phyloP scores from a whole-genome alignment of 1,140 invertebrate genomes.

The Papilio xuthus region DNA sequence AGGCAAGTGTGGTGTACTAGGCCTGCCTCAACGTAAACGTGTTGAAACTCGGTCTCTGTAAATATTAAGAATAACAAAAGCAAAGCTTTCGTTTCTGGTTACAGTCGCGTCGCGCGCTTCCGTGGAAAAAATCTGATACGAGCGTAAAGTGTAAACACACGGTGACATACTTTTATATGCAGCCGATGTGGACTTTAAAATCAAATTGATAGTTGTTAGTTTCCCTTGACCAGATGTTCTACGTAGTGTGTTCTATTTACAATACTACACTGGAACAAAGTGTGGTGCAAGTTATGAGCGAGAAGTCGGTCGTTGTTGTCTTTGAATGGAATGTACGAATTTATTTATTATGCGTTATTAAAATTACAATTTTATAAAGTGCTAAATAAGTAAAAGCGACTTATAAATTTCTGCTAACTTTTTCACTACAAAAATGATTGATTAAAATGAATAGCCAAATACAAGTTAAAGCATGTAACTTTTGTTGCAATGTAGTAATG shows the following conservation, averaged over 20 bases:
- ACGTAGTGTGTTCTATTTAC: conserved; percentile 22
- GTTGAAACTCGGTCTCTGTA: conserved; percentile 7
- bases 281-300: conserved; percentile 4
- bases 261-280: conserved; percentile 8
- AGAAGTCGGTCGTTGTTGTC: not conserved
- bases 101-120: conserved; percentile 41
- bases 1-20: not conserved
- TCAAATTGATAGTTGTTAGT: conserved; percentile 12
- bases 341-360: not conserved
- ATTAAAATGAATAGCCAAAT: not conserved
- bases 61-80: conserved; percentile 36
- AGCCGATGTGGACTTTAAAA: conserved; percentile 19
- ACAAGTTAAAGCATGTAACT: not conserved
- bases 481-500: not conserved
- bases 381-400: too few species aligned
- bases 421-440: too few species aligned
- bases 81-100: conserved; percentile 44
- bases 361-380: too few species aligned
- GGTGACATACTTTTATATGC: not conserved
- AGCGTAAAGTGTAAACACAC: conserved; percentile 40
- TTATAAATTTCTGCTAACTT: too few species aligned
- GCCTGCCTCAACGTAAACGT: conserved; percentile 4
- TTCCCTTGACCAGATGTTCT: not conserved
- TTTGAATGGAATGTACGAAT: not conserved
- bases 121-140: conserved; percentile 43